phyloP scores from a whole-genome alignment of 1,140 invertebrate species.

The Dendroctonus ponderosae region DNA sequence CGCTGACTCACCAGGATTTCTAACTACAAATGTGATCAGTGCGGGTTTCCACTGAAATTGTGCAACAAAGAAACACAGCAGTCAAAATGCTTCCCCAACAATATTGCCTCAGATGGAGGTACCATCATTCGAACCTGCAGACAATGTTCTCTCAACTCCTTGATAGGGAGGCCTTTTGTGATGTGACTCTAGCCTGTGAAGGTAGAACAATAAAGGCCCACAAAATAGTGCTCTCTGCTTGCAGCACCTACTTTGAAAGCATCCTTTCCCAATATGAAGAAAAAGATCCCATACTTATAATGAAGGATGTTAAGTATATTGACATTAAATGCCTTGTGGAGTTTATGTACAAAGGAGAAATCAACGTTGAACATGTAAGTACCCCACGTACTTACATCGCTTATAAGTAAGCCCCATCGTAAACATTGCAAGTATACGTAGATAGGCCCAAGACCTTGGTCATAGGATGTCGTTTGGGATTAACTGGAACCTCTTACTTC shows the following conservation, averaged over 20 bases:
- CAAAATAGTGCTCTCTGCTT: constrained; percentile 76
- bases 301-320: constrained; percentile 80
- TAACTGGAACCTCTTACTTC: no score
- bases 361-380: constrained; percentile 90
- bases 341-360: constrained; percentile 95
- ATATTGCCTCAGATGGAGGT: constrained; percentile 88
- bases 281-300: constrained; percentile 80
- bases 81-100: constrained; percentile 74
- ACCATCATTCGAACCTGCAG: constrained; percentile 85
- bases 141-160: constrained; percentile 87
- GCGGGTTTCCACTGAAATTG: neutral
- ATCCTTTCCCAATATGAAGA: constrained; percentile 87
- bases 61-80: neutral
- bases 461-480: no score
- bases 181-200: constrained; percentile 87
- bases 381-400: neutral
- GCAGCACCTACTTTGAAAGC: constrained; percentile 85
- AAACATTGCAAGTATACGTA: no score
- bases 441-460: no score
- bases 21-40: constrained; percentile 1
- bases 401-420: no score
- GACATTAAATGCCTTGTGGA: constrained; percentile 85
- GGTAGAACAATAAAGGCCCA: constrained; percentile 84
- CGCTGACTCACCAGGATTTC: constrained; percentile 27
- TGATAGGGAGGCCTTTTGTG: constrained; percentile 84